Percentiles rank a stretch among this genome's conserved stretches.
phyloP scores from a whole-genome alignment of 2,888 invertebrate genomes.

The Craniophora ligustri region DNA sequence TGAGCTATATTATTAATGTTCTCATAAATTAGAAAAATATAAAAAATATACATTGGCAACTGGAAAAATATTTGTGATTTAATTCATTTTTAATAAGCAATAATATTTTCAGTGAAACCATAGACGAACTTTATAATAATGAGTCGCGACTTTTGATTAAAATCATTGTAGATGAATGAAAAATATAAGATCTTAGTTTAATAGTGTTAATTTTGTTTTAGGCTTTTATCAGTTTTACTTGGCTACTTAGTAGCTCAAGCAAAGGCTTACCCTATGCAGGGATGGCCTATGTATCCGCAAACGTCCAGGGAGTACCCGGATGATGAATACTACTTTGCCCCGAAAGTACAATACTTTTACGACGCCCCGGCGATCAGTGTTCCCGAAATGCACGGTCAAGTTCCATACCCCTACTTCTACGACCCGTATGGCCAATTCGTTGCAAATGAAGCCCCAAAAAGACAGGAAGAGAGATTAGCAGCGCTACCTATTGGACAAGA shows the following conservation, averaged over 20 bases:
- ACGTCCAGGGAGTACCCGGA: constrained; percentile 84
- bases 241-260: constrained; percentile 84
- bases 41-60: neutral
- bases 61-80: neutral
- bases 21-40: constrained; percentile 2
- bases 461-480: constrained; percentile 89
- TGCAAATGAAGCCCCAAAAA: constrained; percentile 88
- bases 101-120: too few species aligned
- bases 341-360: constrained; percentile 85
- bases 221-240: constrained; percentile 77
- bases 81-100: too few species aligned
- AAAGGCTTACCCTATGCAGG: constrained; percentile 80
- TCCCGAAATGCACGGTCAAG: constrained; percentile 79
- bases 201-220: constrained; percentile 64
- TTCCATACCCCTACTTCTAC: constrained; percentile 81
- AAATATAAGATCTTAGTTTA: neutral
- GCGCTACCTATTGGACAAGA: constrained; percentile 91
- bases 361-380: constrained; percentile 75
- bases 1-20: constrained; percentile 56
- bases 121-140: too few species aligned
- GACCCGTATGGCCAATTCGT: constrained; percentile 84
- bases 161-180: too few species aligned
- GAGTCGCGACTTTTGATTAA: too few species aligned
- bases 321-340: constrained; percentile 88
- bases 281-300: constrained; percentile 86